Evolutionary conservation across 1,140 invertebrate genomes (phyloP).

Genomic region (Drosophila nikananu): DNA sequence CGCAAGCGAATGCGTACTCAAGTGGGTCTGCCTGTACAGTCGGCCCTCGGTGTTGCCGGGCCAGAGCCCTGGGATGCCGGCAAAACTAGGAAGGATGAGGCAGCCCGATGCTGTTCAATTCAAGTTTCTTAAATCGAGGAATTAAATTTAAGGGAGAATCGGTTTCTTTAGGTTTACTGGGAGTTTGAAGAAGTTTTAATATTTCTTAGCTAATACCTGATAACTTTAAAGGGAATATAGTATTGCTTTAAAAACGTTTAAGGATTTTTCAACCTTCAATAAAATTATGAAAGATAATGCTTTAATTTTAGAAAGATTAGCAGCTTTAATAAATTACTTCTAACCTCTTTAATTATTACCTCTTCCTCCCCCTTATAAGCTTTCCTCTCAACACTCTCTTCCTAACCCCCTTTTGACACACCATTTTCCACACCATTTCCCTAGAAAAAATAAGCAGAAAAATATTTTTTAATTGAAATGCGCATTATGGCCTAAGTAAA

Average conservation of each 20-base stretch:
- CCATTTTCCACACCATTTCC: slow-evolving; percentile 26
- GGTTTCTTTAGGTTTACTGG: neutral
- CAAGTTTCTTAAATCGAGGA: slow-evolving; percentile 18
- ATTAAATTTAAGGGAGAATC: neutral
- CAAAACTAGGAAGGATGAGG: slow-evolving; percentile 10
- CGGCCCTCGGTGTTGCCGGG: slow-evolving; percentile 17
- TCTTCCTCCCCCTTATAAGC: neutral
- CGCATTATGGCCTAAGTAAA: slow-evolving; percentile 75
- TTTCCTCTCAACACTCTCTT: neutral
- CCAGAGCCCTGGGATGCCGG: neutral
- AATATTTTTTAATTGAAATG: slow-evolving; percentile 76
- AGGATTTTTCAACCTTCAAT: neutral
- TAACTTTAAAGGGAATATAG: neutral
- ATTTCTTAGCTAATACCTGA: too few species aligned
- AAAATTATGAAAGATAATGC: too few species aligned
- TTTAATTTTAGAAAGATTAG: too few species aligned
- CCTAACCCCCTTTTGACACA: neutral
- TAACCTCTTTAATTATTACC: neutral
- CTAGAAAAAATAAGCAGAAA: slow-evolving; percentile 30
- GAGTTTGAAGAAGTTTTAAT: neutral
- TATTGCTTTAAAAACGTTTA: neutral
- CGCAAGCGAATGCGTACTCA: slow-evolving; percentile 79
- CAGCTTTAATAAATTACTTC: neutral
- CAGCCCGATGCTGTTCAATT: slow-evolving; percentile 18
- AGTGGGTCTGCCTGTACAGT: slow-evolving; percentile 59